These are phyloP conservation scores for Phylloscopus whistleri DNA, from an alignment of 2,113 vertebrate species.

Conservation along the genomic window DNA sequence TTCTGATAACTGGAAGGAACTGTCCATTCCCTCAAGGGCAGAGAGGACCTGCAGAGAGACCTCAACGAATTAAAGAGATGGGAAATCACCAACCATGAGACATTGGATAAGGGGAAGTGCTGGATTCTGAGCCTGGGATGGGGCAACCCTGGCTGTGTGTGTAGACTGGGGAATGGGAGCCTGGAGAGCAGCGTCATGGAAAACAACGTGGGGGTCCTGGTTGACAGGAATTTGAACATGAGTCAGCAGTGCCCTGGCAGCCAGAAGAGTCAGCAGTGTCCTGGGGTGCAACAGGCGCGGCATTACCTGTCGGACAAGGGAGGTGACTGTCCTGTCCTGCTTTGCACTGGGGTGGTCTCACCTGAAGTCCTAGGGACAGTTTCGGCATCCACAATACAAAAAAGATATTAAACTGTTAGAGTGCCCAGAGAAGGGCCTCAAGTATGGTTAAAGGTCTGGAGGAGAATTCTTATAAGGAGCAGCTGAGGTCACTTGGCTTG, in stretches of 20 bases:
- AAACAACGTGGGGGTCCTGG: fast-evolving
- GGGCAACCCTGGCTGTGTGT: fast-evolving
- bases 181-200: fast-evolving
- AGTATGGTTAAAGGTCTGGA: not conserved
- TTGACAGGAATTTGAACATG: fast-evolving
- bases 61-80: not conserved
- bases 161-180: not conserved
- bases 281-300: not conserved
- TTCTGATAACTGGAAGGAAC: not conserved
- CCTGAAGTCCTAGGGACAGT: not conserved
- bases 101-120: not conserved
- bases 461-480: not conserved
- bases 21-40: not conserved
- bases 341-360: not conserved
- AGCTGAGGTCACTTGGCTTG: not conserved
- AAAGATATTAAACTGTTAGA: not conserved
- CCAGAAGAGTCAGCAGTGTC: fast-evolving
- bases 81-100: not conserved
- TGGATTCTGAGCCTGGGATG: not conserved
- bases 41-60: not conserved
- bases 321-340: not conserved
- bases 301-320: fast-evolving
- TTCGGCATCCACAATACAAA: not conserved
- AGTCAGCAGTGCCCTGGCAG: not conserved
- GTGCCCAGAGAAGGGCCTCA: not conserved